These are phyloP conservation scores for Grapholita molesta DNA, from an alignment of 1,140 invertebrate genomes.

Conservation along the genomic window DNA sequence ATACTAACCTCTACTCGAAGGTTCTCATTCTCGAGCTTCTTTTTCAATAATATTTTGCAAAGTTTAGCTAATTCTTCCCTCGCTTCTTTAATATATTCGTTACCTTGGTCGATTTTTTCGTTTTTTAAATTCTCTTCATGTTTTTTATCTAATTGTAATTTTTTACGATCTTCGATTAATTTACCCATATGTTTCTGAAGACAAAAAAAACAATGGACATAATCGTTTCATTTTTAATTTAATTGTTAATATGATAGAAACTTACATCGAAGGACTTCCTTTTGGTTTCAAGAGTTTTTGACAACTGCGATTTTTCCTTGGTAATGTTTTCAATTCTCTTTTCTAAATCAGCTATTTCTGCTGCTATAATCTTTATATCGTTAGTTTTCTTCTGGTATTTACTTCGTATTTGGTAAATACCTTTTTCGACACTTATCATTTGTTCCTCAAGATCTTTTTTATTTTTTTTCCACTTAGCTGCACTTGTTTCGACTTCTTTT, in stretches of 20 bases:
- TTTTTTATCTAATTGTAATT: slow-evolving; percentile 34
- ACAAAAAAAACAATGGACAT: not conserved
- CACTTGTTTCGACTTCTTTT: slow-evolving; percentile 48
- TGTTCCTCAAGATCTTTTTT: slow-evolving; percentile 61
- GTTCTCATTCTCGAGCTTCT: slow-evolving; percentile 61
- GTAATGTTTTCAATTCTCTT: slow-evolving; percentile 46
- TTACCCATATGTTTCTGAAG: not conserved
- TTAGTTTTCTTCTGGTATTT: slow-evolving; percentile 53
- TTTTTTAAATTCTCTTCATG: slow-evolving; percentile 40
- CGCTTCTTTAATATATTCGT: slow-evolving; percentile 49
- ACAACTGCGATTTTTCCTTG: slow-evolving; percentile 30
- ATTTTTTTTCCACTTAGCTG: slow-evolving; percentile 57
- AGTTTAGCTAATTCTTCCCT: slow-evolving; percentile 57
- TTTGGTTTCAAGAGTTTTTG: slow-evolving; percentile 20
- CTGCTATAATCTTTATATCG: slow-evolving; percentile 50
- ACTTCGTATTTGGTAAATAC: slow-evolving; percentile 51
- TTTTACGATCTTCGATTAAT: slow-evolving; percentile 32
- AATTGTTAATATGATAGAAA: not conserved
- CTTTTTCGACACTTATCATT: slow-evolving; percentile 46
- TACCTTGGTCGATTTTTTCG: slow-evolving; percentile 47
- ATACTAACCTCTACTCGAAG: slow-evolving; percentile 46
- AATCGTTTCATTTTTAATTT: not conserved
- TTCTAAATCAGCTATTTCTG: slow-evolving; percentile 47
- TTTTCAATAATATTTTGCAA: slow-evolving; percentile 50
- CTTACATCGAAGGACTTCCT: slow-evolving; percentile 33